Conservation (phyloP, 2,888 invertebrate genomes). For the Cosmia trapezina region DNA sequence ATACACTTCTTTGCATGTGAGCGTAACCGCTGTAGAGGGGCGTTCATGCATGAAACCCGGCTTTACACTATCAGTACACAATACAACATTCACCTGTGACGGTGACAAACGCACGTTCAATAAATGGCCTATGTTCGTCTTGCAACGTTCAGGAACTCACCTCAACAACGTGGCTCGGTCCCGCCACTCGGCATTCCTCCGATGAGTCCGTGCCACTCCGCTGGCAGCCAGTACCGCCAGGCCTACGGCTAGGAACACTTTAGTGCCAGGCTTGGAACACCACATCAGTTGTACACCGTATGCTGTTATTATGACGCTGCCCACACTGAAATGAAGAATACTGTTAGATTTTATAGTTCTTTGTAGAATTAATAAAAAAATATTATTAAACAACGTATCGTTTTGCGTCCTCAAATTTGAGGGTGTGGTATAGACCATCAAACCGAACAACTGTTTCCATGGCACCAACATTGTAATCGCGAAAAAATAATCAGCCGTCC, state of each 20-base stretch:
- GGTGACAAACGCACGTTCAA: not conserved
- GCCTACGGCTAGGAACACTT: slow-evolving; percentile 89
- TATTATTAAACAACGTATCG: no score
- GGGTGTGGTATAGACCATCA: no score
- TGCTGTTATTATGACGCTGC: slow-evolving; percentile 95
- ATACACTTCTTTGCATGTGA: no score
- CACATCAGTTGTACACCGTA: slow-evolving; percentile 94
- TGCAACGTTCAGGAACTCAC: slow-evolving; percentile 80
- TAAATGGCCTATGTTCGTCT: not conserved
- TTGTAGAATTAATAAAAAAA: no score
- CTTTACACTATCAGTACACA: no score
- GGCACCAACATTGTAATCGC: no score
- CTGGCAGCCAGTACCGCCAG: slow-evolving; percentile 91
- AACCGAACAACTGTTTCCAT: no score
- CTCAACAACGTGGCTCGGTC: slow-evolving; percentile 94
- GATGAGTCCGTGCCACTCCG: slow-evolving; percentile 92
- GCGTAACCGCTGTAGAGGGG: no score
- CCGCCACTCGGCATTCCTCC: slow-evolving; percentile 94
- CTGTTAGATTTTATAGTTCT: not conserved
- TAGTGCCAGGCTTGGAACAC: slow-evolving; percentile 90
- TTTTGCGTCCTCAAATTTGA: no score
- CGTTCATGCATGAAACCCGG: no score
- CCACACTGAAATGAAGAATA: slow-evolving; percentile 90
- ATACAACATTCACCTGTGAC: not conserved
- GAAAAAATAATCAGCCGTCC: no score